Percentiles rank a stretch among this genome's conserved stretches.
phyloP scores from a whole-genome alignment of 2,888 invertebrate species.

The Adineta ricciae region DNA sequence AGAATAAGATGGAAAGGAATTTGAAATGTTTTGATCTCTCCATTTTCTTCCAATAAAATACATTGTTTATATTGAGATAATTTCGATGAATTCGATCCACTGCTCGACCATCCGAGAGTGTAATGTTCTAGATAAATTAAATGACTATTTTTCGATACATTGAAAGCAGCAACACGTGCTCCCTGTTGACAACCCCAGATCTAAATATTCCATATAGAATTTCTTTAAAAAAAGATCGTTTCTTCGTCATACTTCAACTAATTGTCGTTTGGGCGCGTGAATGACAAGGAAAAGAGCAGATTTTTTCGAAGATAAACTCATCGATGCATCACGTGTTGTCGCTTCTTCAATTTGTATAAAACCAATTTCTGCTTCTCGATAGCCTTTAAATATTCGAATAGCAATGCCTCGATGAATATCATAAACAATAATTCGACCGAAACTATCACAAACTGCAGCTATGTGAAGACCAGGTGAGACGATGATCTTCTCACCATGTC shows the following conservation, averaged over 20 bases:
- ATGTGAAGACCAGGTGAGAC: constrained; percentile 69
- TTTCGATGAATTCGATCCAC: constrained; percentile 11
- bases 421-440: constrained; percentile 75
- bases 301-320: constrained; percentile 36
- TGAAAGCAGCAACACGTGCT: constrained; percentile 76
- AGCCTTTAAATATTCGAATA: constrained; percentile 79
- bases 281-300: constrained; percentile 69
- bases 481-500: constrained; percentile 65
- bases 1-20: constrained; percentile 84
- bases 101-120: constrained; percentile 60
- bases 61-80: constrained; percentile 51
- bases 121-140: constrained; percentile 68
- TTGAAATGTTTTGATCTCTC: constrained; percentile 67
- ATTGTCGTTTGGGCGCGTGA: constrained; percentile 79
- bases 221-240: not conserved
- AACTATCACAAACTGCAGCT: constrained; percentile 70
- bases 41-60: constrained; percentile 71
- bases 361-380: constrained; percentile 84
- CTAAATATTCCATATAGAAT: constrained; percentile 37
- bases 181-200: constrained; percentile 81
- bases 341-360: constrained; percentile 72
- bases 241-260: constrained; percentile 61
- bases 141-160: constrained; percentile 66
- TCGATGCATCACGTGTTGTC: constrained; percentile 35
- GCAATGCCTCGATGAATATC: constrained; percentile 70